A percentile compares a stretch with the other conserved stretches of the same genome.
These are phyloP conservation scores for Eurosta solidaginis DNA, from an alignment of 1,140 invertebrate species.

Conservation along the genomic window DNA sequence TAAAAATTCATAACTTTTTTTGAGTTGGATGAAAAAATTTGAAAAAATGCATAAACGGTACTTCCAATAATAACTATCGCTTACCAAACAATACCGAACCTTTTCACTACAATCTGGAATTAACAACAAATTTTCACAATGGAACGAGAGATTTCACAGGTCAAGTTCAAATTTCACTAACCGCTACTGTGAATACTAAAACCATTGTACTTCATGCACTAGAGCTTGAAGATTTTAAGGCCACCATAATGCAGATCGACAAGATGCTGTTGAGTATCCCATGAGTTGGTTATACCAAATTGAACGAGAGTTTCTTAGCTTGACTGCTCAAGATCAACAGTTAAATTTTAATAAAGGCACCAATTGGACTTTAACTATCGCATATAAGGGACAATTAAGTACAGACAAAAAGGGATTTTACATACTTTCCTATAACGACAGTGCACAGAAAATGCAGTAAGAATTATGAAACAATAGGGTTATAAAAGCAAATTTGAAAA, in stretches of 20 bases:
- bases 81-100: conserved; percentile 63
- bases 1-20: too few species aligned
- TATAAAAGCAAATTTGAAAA: background rate
- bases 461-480: too few species aligned
- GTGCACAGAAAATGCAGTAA: conserved; percentile 50
- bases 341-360: background rate
- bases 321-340: conserved; percentile 40
- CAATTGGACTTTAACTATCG: conserved; percentile 61
- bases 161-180: conserved; percentile 63
- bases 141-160: conserved; percentile 64
- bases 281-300: conserved; percentile 31
- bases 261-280: background rate
- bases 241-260: conserved; percentile 34
- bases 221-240: conserved; percentile 44
- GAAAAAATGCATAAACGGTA: too few species aligned
- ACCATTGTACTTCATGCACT: conserved; percentile 62
- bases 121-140: conserved; percentile 66
- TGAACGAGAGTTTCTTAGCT: conserved; percentile 46
- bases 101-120: conserved; percentile 38
- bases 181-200: conserved; percentile 45
- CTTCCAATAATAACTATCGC: conserved; percentile 60
- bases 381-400: conserved; percentile 63
- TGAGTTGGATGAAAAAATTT: too few species aligned
- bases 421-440: conserved; percentile 70
- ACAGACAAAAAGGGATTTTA: conserved; percentile 77